A percentile compares a stretch with the other conserved stretches of the same genome.
Evolutionary conservation across 1,140 invertebrate species (phyloP).

Genomic region (Probaryconus sp.): DNA sequence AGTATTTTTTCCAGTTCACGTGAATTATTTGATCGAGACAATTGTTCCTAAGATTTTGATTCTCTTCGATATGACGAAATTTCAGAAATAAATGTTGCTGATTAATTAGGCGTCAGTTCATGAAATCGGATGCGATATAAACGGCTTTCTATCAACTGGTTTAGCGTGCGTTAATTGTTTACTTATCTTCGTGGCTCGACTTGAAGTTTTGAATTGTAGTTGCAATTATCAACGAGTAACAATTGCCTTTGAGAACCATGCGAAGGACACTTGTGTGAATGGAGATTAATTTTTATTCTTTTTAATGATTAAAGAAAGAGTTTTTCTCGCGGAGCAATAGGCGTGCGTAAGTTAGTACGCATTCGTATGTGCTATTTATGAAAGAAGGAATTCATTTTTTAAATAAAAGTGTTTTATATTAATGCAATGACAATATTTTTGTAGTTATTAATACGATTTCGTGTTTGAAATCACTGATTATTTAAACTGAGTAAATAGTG

Average conservation of each 20-base stretch:
- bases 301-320: conserved; percentile 43
- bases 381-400: too few species aligned
- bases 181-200: conserved; percentile 21
- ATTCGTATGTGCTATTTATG: too few species aligned
- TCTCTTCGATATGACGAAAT: too few species aligned
- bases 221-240: conserved; percentile 54
- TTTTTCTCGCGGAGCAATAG: conserved; percentile 10
- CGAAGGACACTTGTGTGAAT: conserved; percentile 59
- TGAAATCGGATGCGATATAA: conserved; percentile 12
- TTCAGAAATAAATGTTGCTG: conserved; percentile 1
- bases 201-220: conserved; percentile 33
- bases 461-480: too few species aligned
- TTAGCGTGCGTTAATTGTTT: conserved; percentile 23
- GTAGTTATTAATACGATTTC: too few species aligned
- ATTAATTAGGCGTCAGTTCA: conserved; percentile 11
- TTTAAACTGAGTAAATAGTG: too few species aligned
- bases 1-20: too few species aligned
- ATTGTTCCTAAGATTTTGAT: too few species aligned
- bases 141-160: conserved; percentile 30
- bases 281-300: conserved; percentile 41
- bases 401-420: too few species aligned
- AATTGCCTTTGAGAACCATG: conserved; percentile 64
- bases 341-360: background rate
- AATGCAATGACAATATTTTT: too few species aligned
- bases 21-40: too few species aligned